phyloP scores from a whole-genome alignment of 2,113 vertebrate species.

The Colius striatus region DNA sequence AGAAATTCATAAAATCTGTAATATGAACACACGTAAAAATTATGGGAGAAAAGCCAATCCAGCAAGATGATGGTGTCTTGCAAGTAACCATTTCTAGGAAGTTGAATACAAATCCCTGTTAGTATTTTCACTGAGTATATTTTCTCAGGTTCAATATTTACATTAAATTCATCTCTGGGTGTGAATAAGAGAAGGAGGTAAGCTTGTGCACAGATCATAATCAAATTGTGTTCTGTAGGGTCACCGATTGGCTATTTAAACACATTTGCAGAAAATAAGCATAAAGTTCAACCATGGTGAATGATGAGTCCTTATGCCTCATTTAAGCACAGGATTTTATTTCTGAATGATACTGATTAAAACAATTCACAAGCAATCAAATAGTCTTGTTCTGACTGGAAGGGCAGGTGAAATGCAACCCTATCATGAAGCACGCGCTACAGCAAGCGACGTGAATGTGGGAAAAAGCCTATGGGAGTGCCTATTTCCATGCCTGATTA shows the following conservation, averaged over 20 bases:
- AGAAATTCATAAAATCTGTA: neutral
- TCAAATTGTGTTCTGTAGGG: neutral
- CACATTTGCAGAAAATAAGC: neutral
- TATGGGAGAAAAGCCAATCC: neutral
- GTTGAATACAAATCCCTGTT: neutral
- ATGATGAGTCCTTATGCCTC: neutral
- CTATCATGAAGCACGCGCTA: neutral
- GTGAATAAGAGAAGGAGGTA: neutral
- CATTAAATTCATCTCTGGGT: neutral
- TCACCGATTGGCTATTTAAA: neutral
- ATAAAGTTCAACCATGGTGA: neutral
- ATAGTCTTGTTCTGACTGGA: neutral
- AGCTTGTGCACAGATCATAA: neutral
- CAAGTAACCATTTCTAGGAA: neutral
- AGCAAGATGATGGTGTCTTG: neutral
- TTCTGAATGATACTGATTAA: neutral
- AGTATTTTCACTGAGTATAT: neutral
- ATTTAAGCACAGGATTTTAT: neutral
- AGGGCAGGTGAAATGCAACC: neutral
- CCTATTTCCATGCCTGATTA: neutral
- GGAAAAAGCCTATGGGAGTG: neutral
- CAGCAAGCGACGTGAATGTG: rapidly evolving
- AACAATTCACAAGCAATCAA: neutral
- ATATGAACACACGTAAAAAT: neutral
- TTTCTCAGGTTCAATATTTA: neutral